These are phyloP conservation scores for Dasysyrphus tricinctus DNA, from an alignment of 2,888 invertebrate species.

Conservation along the genomic window DNA sequence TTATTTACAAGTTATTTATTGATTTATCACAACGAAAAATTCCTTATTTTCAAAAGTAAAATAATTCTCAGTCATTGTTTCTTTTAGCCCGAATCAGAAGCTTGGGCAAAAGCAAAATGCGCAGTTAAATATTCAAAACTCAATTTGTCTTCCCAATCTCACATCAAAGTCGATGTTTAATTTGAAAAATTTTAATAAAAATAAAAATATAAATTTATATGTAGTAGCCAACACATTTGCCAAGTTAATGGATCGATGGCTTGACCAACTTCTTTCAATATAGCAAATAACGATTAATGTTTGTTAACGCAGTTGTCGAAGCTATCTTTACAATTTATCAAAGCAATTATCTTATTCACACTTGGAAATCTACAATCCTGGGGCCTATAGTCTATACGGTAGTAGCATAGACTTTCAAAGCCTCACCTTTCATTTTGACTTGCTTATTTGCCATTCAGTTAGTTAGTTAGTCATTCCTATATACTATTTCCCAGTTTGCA, in stretches of 20 bases:
- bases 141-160: too few species aligned
- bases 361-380: neutral
- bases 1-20: too few species aligned
- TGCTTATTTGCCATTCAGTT: conserved; percentile 44
- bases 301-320: conserved; percentile 33
- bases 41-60: too few species aligned
- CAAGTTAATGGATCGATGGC: neutral
- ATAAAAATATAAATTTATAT: neutral
- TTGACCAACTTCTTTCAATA: conserved; percentile 3
- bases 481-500: conserved; percentile 1
- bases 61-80: too few species aligned
- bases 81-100: too few species aligned
- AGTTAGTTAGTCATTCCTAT: neutral
- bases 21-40: too few species aligned
- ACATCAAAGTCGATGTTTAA: too few species aligned
- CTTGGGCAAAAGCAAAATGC: too few species aligned
- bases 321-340: conserved; percentile 53
- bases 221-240: neutral
- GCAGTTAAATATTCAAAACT: too few species aligned
- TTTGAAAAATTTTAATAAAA: too few species aligned
- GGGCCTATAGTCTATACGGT: fast-evolving
- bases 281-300: conserved; percentile 18
- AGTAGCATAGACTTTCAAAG: conserved; percentile 19
- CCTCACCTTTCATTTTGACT: conserved; percentile 16
- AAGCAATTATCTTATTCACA: conserved; percentile 63